Base-by-base conservation (phyloP, 2,797 vertebrate species). In the Novumbra hubbsi region DNA sequence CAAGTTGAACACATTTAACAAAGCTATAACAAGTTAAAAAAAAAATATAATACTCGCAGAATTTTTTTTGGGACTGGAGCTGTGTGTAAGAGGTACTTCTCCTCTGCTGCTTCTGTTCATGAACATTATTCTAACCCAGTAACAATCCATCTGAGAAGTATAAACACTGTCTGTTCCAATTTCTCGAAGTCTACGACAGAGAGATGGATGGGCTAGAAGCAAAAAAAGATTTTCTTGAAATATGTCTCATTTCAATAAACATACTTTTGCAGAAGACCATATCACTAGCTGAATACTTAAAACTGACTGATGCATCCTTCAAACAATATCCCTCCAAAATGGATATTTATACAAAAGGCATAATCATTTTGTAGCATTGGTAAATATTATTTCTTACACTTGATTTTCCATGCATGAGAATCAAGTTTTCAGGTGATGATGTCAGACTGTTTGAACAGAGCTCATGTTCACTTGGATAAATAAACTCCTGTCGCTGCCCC, bases 401-500 rank as follows among this genome's bases (percentile, higher is more conserved):
- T 73, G 84, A 82, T 83, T 68, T 60, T 78, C 74, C 74, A 82
- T 81, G 78, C 76, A 81, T 81, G 78, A 76, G 81, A 78, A 81
- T 78, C 52, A 78, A 74, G 52, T 74, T 63, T 79, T 81, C 60
- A 52, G 17, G 66, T 85, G 83, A 90, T 80, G 81, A 81, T 75
- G 76, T 89, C 76, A 78, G 74, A 70, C 82, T 45, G 41, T 6
- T 45, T 45, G 9, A 45, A 45, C 9, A 45, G 41, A 45, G 41
- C 41, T 45, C 41, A 81, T 77, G 74, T 85, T 77, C 60, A 41
- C 75, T 81, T 84, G 27, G 80, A 68, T 87, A 89, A 92, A 91
- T 88, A 90, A 88, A 89, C 76, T 17, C 21, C 76, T 79, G 50
- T 72, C 49, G 41, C 76, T 83, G 80, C 73, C 57, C 30, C 52